phyloP scores from a whole-genome alignment of 2,113 vertebrate genomes.

The Dicentrarchus labrax region DNA sequence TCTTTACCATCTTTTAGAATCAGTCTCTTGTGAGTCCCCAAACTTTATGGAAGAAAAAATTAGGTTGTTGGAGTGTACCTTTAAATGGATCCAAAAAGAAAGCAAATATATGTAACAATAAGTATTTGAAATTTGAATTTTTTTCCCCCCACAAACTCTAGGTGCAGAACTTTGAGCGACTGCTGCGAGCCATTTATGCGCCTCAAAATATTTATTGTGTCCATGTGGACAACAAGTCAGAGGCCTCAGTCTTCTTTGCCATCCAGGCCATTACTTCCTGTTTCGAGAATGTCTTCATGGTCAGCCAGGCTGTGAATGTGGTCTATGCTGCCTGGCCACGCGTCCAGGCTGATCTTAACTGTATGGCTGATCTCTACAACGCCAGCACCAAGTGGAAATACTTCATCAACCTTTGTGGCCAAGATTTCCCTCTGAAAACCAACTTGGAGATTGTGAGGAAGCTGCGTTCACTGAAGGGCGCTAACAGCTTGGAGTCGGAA shows the following conservation, averaged over 20 bases:
- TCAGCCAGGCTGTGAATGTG: constrained; percentile 85
- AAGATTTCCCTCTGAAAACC: constrained; percentile 96
- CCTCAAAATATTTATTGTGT: constrained; percentile 88
- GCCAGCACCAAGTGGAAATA: constrained; percentile 88
- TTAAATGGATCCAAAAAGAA: not conserved
- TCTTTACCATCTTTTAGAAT: not conserved
- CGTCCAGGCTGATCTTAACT: constrained; percentile 94
- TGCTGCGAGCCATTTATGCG: constrained; percentile 80
- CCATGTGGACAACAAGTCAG: constrained; percentile 89
- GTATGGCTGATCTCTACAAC: constrained; percentile 90
- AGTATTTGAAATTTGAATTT: no score
- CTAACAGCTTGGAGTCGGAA: constrained; percentile 91
- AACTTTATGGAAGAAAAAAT: not conserved
- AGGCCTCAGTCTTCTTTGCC: constrained; percentile 80
- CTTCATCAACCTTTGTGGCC: constrained; percentile 93
- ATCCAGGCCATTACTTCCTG: constrained; percentile 87
- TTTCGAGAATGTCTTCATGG: constrained; percentile 91
- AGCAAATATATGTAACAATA: not conserved
- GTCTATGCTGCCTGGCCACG: constrained; percentile 91
- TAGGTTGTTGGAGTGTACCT: not conserved
- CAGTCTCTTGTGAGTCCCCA: not conserved
- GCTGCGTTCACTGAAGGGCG: constrained; percentile 85
- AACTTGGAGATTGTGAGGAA: constrained; percentile 91
- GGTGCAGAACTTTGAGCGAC: constrained; percentile 77
- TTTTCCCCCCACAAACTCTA: no score